Evolutionary conservation across 2,888 invertebrate genomes (phyloP).

Genomic region (Erebia epiphron): DNA sequence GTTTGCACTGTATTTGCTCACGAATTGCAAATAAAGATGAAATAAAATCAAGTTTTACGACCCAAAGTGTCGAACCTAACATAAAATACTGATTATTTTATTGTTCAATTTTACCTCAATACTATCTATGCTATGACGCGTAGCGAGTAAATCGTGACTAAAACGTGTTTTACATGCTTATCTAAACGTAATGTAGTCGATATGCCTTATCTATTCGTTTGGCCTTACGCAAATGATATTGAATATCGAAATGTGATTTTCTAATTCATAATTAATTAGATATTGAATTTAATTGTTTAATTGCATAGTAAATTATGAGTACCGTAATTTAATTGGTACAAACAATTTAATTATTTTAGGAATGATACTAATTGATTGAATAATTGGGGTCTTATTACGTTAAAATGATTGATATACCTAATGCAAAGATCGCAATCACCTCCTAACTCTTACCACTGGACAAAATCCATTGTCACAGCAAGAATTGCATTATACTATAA

Average conservation of each 20-base stretch:
- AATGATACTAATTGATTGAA: too few relatives aligned
- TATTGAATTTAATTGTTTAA: too few relatives aligned
- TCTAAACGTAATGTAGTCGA: conserved; percentile 1
- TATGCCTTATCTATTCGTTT: conserved; percentile 2
- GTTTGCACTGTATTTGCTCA: neutral
- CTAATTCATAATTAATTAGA: neutral
- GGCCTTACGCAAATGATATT: conserved; percentile 10
- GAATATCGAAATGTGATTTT: neutral
- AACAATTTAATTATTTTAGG: too few relatives aligned
- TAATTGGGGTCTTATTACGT: too few relatives aligned
- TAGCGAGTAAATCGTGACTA: conserved; percentile 7
- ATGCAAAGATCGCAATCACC: too few relatives aligned
- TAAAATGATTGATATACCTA: too few relatives aligned
- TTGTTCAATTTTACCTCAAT: neutral
- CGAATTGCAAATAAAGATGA: neutral
- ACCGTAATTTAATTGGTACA: too few relatives aligned
- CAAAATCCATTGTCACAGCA: too few relatives aligned
- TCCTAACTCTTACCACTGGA: too few relatives aligned
- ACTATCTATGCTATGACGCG: neutral
- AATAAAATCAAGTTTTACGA: neutral
- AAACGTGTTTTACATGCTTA: conserved; percentile 14
- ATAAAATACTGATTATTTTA: neutral
- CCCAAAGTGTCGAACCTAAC: neutral
- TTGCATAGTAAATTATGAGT: too few relatives aligned
- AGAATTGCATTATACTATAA: too few relatives aligned